Base-by-base conservation (phyloP, 2,113 vertebrate genomes). In the Pleuronectes platessa region DNA sequence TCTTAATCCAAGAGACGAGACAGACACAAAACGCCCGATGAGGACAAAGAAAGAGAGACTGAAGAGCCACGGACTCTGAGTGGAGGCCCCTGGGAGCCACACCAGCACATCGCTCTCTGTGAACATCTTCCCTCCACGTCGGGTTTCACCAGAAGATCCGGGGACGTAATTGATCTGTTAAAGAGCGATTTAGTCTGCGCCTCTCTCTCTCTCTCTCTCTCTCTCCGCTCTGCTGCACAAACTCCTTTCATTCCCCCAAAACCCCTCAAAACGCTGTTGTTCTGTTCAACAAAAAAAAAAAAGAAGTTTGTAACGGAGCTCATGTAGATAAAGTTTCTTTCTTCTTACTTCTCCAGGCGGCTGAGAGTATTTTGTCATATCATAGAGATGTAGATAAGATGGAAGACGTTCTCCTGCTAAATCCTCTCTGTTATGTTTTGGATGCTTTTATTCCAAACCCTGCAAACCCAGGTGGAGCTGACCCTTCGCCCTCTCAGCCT, bases 1-100 rank as follows among this genome's bases (percentile, higher is more conserved):
- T 79, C 68, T 83, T 84, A 60, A 83, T 81, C 77, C 67, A 63
- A 68, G 73, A 84, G 65, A 82, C 31, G 9, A 79, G 9, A 79
- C 70, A 83, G 76, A 81, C 82, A 87, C 72, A 60, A 85, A 89
- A 76, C 65, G 71, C 21, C 66, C 58, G 74, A 86, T 72, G 60
- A 83, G 74, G 65, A 83, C 77, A 88, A 82, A 79, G 69, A 87
- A 74, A 79, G 77, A 55, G 47, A 68, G 75, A 82, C 83, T 83
- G 70, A 81, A 84, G 66, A 83, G 73, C 76, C 67, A 70, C 72
- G 64, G 1, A 68, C 80, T 82, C 82, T 88, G 82, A 88, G 86
- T 67, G 0, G 24, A 72, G 61, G 61, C 86, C 80, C 82, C 76
- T 49, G 82, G 86, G 84, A 86, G 73, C 80, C 66, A 17, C 79